Evolutionary conservation across 2,888 invertebrate genomes (phyloP), one percentile per base, ranked within the genome.

Genomic region (Caenorhabditis sp.): DNA sequence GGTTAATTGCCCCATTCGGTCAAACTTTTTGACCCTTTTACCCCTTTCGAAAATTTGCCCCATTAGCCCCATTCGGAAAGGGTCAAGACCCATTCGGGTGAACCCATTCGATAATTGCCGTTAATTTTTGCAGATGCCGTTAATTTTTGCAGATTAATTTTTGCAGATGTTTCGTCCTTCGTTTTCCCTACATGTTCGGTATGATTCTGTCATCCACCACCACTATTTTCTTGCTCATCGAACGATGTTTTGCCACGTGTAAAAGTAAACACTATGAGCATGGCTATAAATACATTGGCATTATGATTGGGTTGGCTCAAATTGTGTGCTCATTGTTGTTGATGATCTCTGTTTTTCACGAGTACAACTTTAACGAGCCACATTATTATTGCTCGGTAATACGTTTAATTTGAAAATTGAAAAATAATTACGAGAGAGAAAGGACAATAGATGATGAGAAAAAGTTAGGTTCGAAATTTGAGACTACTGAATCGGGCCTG

Each of bases 311-410:
- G 1, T 2, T 6, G 6, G 19, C 23, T 17, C 62, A 70, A 59
- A 59, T 70, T 10, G 12, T 70, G 2, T 58, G 62, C n/a, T 66
- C 70, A 10, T 17, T 70, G 27, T 10, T 70, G 3, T 17, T 70
- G 1, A 70, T 70, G 70, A 53, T 36, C 4, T 70, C 70, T 1
- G 66, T 70, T 0, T 70, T 70, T 27, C 70, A 70, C 27, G 70
- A 70, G 50, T 70, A 70, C 49, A 66, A 70, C 8, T 70, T 70
- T 17, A 54, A 66, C 43, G 70, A 66, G 54, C 66, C 70, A 8
- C 70, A 70, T 31, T 70, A 70, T 36, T 70, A 70, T 57, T 70
- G 70, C 66, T 70, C 70, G 31, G 69, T 66, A 12, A 62, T 43
- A 23, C 4, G 14, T 24, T 26, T 21, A 19, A 17, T 49, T 49